phyloP scores from a whole-genome alignment of 1,140 invertebrate species.

The Nymphalis io region DNA sequence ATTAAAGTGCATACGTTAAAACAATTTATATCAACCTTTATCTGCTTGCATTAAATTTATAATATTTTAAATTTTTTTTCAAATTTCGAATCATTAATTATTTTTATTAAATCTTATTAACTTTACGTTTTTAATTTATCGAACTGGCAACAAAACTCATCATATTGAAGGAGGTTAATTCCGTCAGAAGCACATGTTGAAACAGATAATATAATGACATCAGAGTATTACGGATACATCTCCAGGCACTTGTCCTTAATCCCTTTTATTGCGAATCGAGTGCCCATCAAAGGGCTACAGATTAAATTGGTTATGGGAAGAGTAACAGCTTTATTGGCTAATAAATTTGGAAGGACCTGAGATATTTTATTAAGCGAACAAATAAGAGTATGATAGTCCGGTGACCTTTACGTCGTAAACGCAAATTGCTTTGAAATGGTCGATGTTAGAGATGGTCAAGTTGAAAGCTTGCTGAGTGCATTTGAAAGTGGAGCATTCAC shows the following conservation, averaged over 20 bases:
- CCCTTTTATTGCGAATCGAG: conserved; percentile 59
- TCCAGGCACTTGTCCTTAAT: conserved; percentile 48
- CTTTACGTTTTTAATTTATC: background rate
- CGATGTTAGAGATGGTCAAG: conserved; percentile 24
- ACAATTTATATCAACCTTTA: too few relatives aligned
- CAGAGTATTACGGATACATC: conserved; percentile 22
- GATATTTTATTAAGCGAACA: conserved; percentile 60
- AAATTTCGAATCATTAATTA: too few relatives aligned
- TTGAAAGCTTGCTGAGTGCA: conserved; percentile 19
- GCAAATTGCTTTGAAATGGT: conserved; percentile 46
- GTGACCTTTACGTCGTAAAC: conserved; percentile 47
- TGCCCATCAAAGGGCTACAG: conserved; percentile 50
- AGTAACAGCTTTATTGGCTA: conserved; percentile 60
- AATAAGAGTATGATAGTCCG: conserved; percentile 50
- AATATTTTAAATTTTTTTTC: too few relatives aligned
- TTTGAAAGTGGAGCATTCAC: background rate
- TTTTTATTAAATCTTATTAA: background rate
- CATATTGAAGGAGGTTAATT: background rate
- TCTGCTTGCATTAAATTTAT: too few relatives aligned
- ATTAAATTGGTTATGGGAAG: conserved; percentile 66
- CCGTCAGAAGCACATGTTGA: conserved; percentile 1
- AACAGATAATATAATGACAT: conserved; percentile 11
- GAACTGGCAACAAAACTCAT: background rate
- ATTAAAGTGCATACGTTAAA: too few relatives aligned
- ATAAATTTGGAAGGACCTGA: conserved; percentile 53